Evolutionary conservation across 1,140 invertebrate genomes (phyloP).

Genomic region (Leucophenga varia): DNA sequence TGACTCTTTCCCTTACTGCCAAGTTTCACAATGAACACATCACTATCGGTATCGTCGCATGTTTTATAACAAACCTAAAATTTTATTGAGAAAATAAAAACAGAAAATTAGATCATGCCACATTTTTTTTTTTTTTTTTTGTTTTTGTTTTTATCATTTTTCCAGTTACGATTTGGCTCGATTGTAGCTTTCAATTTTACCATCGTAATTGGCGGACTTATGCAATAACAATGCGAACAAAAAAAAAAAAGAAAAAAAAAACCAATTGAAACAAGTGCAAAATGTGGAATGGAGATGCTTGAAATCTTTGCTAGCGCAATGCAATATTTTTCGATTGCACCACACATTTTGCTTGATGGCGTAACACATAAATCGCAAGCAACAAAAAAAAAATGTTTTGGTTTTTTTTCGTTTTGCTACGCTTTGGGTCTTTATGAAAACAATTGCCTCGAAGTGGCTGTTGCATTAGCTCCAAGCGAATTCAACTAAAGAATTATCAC

Average conservation of each 20-base stretch:
- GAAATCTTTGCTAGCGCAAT: too few species aligned
- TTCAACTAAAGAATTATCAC: too few species aligned
- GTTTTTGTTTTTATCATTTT: slow-evolving; percentile 20
- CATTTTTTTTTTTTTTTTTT: slow-evolving; percentile 9
- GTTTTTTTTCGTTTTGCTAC: too few species aligned
- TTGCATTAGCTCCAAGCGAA: too few species aligned
- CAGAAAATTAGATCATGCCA: background rate
- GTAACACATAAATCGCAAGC: background rate
- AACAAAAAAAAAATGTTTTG: background rate
- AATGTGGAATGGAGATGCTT: too few species aligned
- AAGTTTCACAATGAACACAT: slow-evolving; percentile 53
- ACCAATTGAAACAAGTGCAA: too few species aligned
- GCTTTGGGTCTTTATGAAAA: too few species aligned
- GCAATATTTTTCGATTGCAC: too few species aligned
- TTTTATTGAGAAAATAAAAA: background rate
- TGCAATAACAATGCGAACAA: slow-evolving; percentile 23
- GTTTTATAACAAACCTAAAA: slow-evolving; percentile 50
- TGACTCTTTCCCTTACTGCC: slow-evolving; percentile 44
- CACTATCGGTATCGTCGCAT: slow-evolving; percentile 52
- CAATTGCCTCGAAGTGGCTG: too few species aligned
- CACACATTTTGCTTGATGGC: background rate
- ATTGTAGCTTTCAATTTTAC: slow-evolving; percentile 14
- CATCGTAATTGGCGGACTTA: slow-evolving; percentile 18
- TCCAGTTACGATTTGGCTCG: too few species aligned
- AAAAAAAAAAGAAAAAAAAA: slow-evolving; percentile 1